Percentiles rank a stretch among this genome's conserved stretches.
phyloP scores from a whole-genome alignment of 2,113 vertebrate species.

The Romanogobio albipinnatus region DNA sequence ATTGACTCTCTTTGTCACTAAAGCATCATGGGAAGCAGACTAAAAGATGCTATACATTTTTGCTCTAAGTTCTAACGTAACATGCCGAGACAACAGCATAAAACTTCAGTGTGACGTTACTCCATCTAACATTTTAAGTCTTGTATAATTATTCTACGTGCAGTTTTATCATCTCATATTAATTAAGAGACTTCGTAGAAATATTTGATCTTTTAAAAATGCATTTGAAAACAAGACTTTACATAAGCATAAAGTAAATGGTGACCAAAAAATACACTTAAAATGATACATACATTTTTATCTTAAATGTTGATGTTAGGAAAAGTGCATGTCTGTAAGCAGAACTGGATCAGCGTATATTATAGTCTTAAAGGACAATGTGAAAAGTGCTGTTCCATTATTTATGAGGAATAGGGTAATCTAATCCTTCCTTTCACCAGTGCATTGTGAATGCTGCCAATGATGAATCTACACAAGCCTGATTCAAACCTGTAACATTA shows the following conservation, averaged over 20 bases:
- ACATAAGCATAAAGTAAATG: background rate
- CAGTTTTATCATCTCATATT: background rate
- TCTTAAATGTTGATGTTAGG: background rate
- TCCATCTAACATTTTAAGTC: background rate
- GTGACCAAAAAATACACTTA: background rate
- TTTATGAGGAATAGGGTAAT: constrained; percentile 67
- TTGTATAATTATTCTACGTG: background rate
- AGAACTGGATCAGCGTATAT: background rate
- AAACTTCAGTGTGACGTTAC: background rate
- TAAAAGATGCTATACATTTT: background rate
- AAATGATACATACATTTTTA: too few species aligned
- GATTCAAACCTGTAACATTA: constrained; percentile 36
- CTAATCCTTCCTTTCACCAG: constrained; percentile 62
- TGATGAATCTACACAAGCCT: constrained; percentile 60
- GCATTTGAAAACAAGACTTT: background rate
- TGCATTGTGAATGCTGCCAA: constrained; percentile 62
- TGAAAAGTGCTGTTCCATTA: constrained; percentile 72
- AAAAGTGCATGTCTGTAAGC: background rate
- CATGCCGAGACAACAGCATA: background rate
- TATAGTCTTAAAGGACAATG: constrained; percentile 47
- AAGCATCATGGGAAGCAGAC: background rate
- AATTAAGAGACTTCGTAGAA: background rate
- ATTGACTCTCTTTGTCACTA: background rate
- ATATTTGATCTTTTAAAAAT: background rate
- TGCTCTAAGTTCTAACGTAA: background rate